Evolutionary conservation across 2,888 invertebrate species (phyloP), one percentile per base, ranked within the genome.

Genomic region (Alloplasta piceator): DNA sequence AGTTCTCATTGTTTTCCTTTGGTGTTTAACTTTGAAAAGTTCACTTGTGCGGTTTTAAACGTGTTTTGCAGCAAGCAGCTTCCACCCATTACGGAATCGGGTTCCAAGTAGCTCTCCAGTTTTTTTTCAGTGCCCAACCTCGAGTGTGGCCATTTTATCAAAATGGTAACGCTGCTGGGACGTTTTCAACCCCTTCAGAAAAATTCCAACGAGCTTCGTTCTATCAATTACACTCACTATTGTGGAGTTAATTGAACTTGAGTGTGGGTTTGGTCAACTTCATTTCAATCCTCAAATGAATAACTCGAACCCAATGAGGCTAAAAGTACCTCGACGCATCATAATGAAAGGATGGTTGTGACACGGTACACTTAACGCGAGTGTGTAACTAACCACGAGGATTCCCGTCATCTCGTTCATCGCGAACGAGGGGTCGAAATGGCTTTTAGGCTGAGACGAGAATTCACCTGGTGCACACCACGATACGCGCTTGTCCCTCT

Each of bases 401-500:
- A 56, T 56, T 56, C 41, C 9, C 66, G 16, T 67, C 66, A 26
- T 50, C 61, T 16, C 64, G 73, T 73, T 78, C 58, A 48, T 86
- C 86, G 84, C 87, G 87, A 89, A 90, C 89, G 48, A n/a, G 48
- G 87, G 85, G 86, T 87, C 14, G 73, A 36, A 89, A 88, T 87
- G 86, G 90, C 90, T 90, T 90, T 91, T 88, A 90, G 90, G 26
- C 85, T 80, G 86, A 85, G 86, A 85, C 86, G 82, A 82, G 66
- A 76, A 74, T 89, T 90, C 90, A 90, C 89, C 90, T 89, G 90
- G 90, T 91, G 90, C 86, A 78, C 87, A 77, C 67, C 68, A 71
- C 12, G 60, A 41, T 14, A 46, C 10, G 39, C 66, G 38, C 36
- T 36, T n/a, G 26, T 26, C 26, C 26, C 26, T 26, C 26, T 26